Evolutionary conservation across 2,888 invertebrate genomes (phyloP).

Genomic region (Clunio marinus): DNA sequence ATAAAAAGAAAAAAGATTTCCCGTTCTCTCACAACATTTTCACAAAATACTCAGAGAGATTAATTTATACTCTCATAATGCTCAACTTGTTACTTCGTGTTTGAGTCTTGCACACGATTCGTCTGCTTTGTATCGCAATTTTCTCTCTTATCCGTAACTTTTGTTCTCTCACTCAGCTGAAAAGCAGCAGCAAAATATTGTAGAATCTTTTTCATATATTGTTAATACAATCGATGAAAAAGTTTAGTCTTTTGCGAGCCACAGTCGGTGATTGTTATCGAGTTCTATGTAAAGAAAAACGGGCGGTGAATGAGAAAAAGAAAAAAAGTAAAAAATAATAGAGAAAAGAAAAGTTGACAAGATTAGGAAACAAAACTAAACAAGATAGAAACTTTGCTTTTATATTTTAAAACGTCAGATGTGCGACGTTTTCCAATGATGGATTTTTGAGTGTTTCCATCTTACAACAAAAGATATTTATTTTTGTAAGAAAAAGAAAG

Average conservation of each 20-base stretch:
- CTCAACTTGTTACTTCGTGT: conserved; percentile 35
- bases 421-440: neutral
- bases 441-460: neutral
- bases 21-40: neutral
- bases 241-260: conserved; percentile 30
- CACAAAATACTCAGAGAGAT: neutral
- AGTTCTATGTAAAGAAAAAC: neutral
- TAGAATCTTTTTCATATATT: conserved; percentile 34
- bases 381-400: neutral
- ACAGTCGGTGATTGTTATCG: conserved; percentile 34
- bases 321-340: conserved; percentile 4
- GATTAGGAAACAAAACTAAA: conserved; percentile 4
- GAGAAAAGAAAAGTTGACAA: conserved; percentile 25
- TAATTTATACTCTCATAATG: neutral
- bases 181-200: neutral
- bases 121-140: neutral
- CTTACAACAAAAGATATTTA: conserved; percentile 13
- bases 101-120: neutral
- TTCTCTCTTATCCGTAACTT: neutral
- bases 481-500: neutral
- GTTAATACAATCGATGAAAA: conserved; percentile 35
- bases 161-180: conserved; percentile 1
- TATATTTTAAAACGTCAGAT: neutral
- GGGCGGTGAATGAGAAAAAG: conserved; percentile 34
- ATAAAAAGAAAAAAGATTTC: conserved; percentile 7